These are phyloP conservation scores for Arrhopalites spinosus DNA, from an alignment of 2,888 invertebrate genomes.

Conservation along the genomic window DNA sequence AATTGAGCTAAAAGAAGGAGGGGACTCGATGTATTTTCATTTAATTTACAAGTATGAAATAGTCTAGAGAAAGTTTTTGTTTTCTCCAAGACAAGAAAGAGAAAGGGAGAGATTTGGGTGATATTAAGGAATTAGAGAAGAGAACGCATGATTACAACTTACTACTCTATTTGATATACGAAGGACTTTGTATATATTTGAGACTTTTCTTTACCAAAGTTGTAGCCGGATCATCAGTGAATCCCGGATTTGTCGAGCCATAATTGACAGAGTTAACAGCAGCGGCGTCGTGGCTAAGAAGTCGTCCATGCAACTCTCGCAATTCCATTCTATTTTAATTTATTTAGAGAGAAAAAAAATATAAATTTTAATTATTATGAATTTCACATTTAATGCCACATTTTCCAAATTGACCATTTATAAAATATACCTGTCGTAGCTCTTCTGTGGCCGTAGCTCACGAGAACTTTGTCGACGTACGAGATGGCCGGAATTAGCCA, in stretches of 20 bases:
- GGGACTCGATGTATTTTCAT: too few relatives aligned
- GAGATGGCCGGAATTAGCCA: slow-evolving; percentile 90
- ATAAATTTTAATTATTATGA: too few relatives aligned
- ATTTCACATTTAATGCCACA: too few relatives aligned
- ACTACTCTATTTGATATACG: not conserved
- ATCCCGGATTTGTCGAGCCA: slow-evolving; percentile 85
- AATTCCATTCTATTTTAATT: slow-evolving; percentile 65
- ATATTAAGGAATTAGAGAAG: not conserved
- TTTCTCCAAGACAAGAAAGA: not conserved
- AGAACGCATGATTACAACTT: not conserved
- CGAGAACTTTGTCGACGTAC: slow-evolving; percentile 86
- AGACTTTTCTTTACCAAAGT: slow-evolving; percentile 10
- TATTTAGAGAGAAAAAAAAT: too few relatives aligned
- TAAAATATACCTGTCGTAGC: too few relatives aligned
- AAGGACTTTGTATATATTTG: not conserved
- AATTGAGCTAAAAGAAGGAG: too few relatives aligned
- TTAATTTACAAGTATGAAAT: too few relatives aligned
- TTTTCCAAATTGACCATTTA: too few relatives aligned
- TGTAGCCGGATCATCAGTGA: slow-evolving; percentile 65
- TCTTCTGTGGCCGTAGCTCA: slow-evolving; percentile 72
- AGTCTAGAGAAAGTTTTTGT: too few relatives aligned
- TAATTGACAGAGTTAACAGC: slow-evolving; percentile 66
- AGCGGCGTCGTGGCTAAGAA: slow-evolving; percentile 73
- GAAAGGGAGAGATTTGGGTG: not conserved
- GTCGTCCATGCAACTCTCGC: slow-evolving; percentile 79